Evolutionary conservation across 2,888 invertebrate species (phyloP).

Genomic region (Catocala nupta): DNA sequence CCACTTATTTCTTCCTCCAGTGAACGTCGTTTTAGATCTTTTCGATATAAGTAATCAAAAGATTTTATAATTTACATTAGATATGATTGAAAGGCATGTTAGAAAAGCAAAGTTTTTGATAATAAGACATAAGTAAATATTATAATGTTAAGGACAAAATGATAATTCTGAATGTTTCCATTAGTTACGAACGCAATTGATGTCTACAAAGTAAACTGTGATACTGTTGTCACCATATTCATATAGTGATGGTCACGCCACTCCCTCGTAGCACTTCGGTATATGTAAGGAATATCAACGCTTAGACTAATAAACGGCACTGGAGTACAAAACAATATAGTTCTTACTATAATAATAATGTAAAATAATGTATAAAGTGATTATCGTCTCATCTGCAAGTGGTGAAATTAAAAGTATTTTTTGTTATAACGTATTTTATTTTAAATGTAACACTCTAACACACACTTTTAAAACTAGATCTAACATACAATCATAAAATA

Average conservation of each 20-base stretch:
- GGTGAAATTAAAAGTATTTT: slow-evolving; percentile 80
- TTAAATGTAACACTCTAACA: slow-evolving; percentile 30
- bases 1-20: slow-evolving; percentile 41
- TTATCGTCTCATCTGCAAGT: slow-evolving; percentile 63
- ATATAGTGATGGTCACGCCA: slow-evolving; percentile 36
- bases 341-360: slow-evolving; percentile 57
- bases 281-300: slow-evolving; percentile 48
- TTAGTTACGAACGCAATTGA: slow-evolving; percentile 39
- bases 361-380: slow-evolving; percentile 61
- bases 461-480: background rate
- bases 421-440: slow-evolving; percentile 75
- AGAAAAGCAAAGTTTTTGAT: slow-evolving; percentile 21
- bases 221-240: slow-evolving; percentile 51
- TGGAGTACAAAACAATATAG: slow-evolving; percentile 81
- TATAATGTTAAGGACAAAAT: slow-evolving; percentile 47
- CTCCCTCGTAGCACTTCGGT: slow-evolving; percentile 47
- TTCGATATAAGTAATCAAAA: slow-evolving; percentile 42
- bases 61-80: slow-evolving; percentile 41
- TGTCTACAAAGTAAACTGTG: slow-evolving; percentile 55
- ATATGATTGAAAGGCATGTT: slow-evolving; percentile 24
- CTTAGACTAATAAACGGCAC: slow-evolving; percentile 72
- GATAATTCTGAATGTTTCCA: slow-evolving; percentile 38
- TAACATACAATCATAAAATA: slow-evolving; percentile 19
- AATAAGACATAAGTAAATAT: slow-evolving; percentile 42
- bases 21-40: slow-evolving; percentile 45